These are phyloP conservation scores for Criorhina ranunculi DNA, from an alignment of 2,888 invertebrate species.

Conservation along the genomic window DNA sequence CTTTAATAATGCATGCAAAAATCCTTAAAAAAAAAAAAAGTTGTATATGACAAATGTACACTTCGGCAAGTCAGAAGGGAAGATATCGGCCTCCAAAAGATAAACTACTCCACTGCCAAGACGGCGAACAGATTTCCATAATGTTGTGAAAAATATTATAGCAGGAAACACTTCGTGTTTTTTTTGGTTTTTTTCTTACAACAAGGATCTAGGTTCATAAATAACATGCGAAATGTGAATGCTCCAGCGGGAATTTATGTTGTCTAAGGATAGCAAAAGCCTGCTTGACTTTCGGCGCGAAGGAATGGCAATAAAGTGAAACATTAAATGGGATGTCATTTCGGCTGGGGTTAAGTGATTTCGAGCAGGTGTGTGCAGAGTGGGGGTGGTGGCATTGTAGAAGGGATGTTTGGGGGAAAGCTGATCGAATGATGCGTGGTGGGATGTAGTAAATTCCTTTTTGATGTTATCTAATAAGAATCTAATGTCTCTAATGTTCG, in stretches of 20 bases:
- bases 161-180: slow-evolving; percentile 65
- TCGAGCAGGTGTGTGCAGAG: slow-evolving; percentile 72
- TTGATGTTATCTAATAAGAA: slow-evolving; percentile 70
- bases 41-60: slow-evolving; percentile 71
- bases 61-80: slow-evolving; percentile 43
- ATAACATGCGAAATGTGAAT: slow-evolving; percentile 72
- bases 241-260: slow-evolving; percentile 73
- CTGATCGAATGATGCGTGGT: slow-evolving; percentile 23
- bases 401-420: slow-evolving; percentile 39
- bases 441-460: slow-evolving; percentile 62
- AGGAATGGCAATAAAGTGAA: slow-evolving; percentile 79
- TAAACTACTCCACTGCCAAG: slow-evolving; percentile 74
- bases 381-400: slow-evolving; percentile 46
- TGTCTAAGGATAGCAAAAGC: slow-evolving; percentile 66
- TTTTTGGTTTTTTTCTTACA: slow-evolving; percentile 26
- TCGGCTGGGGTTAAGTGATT: slow-evolving; percentile 77
- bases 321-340: slow-evolving; percentile 83
- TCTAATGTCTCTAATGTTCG: slow-evolving; percentile 66
- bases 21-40: slow-evolving; percentile 40
- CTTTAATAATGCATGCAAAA: slow-evolving; percentile 75
- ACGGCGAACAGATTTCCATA: slow-evolving; percentile 77
- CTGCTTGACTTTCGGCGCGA: slow-evolving; percentile 50
- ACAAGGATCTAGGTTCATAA: slow-evolving; percentile 69
- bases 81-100: slow-evolving; percentile 66
- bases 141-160: slow-evolving; percentile 76